Evolutionary conservation across 2,797 vertebrate genomes (phyloP).

Genomic region (Cynodonichthys magdalenae): DNA sequence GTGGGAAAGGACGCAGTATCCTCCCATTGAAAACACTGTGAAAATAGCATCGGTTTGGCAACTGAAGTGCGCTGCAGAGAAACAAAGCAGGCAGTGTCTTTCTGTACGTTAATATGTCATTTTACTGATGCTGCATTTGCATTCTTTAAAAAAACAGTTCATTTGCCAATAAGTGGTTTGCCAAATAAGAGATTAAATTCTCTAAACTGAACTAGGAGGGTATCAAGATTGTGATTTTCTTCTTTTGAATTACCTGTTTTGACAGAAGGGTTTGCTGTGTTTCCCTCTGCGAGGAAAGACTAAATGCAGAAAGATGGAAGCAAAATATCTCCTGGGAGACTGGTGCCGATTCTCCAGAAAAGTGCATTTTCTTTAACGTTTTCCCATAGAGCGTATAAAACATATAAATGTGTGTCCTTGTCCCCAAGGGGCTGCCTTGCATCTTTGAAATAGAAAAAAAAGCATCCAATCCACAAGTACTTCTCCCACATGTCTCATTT

Average conservation of each 20-base stretch:
- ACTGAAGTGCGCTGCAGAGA: slow-evolving; percentile 47
- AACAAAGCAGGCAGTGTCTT: slow-evolving; percentile 38
- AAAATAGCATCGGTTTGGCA: slow-evolving; percentile 71
- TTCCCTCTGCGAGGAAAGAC: slow-evolving; percentile 38
- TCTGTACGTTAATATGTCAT: slow-evolving; percentile 31
- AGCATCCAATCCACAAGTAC: slow-evolving; percentile 51
- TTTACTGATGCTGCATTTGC: slow-evolving; percentile 16
- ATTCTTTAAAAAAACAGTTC: slow-evolving; percentile 33
- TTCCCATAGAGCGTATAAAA: slow-evolving; percentile 1
- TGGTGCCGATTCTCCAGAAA: slow-evolving; percentile 44
- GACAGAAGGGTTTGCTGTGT: slow-evolving; percentile 16
- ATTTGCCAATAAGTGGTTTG: slow-evolving; percentile 33
- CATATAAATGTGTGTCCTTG: slow-evolving; percentile 26
- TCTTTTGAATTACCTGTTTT: slow-evolving; percentile 33
- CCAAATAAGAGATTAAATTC: slow-evolving; percentile 36
- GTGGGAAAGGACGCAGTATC: slow-evolving; percentile 52
- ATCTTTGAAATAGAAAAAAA: slow-evolving; percentile 48
- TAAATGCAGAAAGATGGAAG: slow-evolving; percentile 33
- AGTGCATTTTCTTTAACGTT: slow-evolving; percentile 30
- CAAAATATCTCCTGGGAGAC: slow-evolving; percentile 34
- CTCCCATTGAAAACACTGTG: slow-evolving; percentile 64
- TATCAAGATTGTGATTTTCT: slow-evolving; percentile 41
- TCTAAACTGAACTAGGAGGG: slow-evolving; percentile 33
- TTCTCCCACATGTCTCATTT: slow-evolving; percentile 44
- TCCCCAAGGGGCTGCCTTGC: slow-evolving; percentile 30